Evolutionary conservation across 2,888 invertebrate genomes (phyloP).

Genomic region (Homarus gammarus): DNA sequence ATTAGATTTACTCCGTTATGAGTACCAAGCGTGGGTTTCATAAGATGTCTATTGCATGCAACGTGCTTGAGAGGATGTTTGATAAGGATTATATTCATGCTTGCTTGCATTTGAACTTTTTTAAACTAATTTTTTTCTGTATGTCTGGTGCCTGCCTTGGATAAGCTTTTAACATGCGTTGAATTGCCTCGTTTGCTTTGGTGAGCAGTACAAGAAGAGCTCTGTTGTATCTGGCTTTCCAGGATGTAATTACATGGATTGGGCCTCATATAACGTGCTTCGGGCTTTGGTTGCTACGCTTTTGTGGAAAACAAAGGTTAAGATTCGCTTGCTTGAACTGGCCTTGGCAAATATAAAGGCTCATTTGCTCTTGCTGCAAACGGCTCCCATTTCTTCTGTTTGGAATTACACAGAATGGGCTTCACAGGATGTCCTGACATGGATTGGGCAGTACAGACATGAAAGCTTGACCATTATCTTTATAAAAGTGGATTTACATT

Average conservation of each 20-base stretch:
- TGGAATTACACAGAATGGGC: not conserved
- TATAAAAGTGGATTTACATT: no score
- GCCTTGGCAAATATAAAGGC: not conserved
- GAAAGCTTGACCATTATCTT: not conserved
- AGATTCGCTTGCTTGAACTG: not conserved
- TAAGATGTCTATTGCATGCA: no score
- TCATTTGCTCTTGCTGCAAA: not conserved
- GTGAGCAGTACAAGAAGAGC: not conserved
- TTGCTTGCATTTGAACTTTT: no score
- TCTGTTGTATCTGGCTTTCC: not conserved
- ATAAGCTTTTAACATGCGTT: no score
- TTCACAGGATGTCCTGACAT: not conserved
- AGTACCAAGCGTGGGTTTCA: no score
- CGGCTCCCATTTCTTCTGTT: not conserved
- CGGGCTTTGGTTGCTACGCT: not conserved
- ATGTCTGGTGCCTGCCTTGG: no score
- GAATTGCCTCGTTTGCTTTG: not conserved
- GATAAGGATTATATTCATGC: no score
- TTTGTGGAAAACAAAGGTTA: not conserved
- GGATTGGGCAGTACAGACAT: not conserved
- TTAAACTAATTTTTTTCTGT: no score
- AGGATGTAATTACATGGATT: not conserved
- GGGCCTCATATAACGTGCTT: not conserved
- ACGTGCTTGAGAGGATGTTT: no score
- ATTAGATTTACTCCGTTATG: no score